Evolutionary conservation across 2,113 vertebrate genomes (phyloP).

Genomic region (Ophthalmolycus amberensis): DNA sequence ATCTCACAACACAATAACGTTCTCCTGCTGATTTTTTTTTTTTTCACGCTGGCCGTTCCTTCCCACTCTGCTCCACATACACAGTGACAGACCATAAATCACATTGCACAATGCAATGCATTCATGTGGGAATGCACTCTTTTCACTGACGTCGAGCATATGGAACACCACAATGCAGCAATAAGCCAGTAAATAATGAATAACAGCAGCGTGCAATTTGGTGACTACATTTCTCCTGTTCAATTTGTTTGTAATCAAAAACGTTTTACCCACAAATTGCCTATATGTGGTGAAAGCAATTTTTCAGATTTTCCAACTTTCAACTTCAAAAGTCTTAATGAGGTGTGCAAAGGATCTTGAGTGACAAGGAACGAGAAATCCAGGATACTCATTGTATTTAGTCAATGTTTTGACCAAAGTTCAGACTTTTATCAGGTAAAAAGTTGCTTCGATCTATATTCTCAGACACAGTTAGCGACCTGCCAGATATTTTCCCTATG

Average conservation of each 20-base stretch:
- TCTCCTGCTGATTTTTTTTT: slow-evolving; percentile 33
- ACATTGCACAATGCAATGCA: slow-evolving; percentile 34
- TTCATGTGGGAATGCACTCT: slow-evolving; percentile 45
- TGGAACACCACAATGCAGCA: slow-evolving; percentile 29
- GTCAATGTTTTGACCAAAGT: background rate
- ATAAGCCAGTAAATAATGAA: slow-evolving; percentile 8
- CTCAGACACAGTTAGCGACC: background rate
- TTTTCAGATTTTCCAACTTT: background rate
- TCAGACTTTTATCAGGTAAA: background rate
- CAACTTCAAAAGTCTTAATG: background rate
- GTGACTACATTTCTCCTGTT: background rate
- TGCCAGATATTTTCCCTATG: background rate
- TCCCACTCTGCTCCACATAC: slow-evolving; percentile 56
- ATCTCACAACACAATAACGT: slow-evolving; percentile 51
- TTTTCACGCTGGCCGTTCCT: background rate
- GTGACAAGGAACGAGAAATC: background rate
- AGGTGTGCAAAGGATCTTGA: background rate
- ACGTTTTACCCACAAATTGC: background rate
- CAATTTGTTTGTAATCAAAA: background rate
- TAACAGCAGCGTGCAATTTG: background rate
- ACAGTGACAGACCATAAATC: slow-evolving; percentile 65
- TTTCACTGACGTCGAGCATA: slow-evolving; percentile 26
- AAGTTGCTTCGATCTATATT: background rate
- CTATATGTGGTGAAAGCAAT: background rate
- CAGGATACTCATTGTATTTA: background rate